Evolutionary conservation across 2,888 invertebrate genomes (phyloP).

Genomic region (Platycheirus albimanus): DNA sequence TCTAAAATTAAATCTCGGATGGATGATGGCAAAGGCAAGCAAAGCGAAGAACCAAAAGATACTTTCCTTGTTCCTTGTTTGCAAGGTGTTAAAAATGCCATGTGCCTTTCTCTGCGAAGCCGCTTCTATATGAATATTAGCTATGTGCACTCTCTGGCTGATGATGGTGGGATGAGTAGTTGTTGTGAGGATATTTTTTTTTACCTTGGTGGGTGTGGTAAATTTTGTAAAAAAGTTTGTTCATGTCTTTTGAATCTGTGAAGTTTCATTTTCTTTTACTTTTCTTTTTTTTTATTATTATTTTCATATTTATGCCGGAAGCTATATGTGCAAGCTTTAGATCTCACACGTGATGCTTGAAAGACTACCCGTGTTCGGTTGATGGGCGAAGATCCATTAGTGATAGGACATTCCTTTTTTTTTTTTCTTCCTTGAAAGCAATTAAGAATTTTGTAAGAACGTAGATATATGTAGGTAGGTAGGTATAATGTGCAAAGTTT

Average conservation of each 20-base stretch:
- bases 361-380: conserved; percentile 50
- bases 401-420: conserved; percentile 36
- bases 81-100: conserved; percentile 71
- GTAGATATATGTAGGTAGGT: too few relatives aligned
- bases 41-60: conserved; percentile 41
- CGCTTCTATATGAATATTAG: conserved; percentile 50
- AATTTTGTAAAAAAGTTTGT: conserved; percentile 54
- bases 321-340: conserved; percentile 45
- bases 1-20: conserved; percentile 73
- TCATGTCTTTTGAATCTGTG: conserved; percentile 16
- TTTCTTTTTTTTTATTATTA: too few relatives aligned
- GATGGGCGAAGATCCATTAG: conserved; percentile 53
- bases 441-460: conserved; percentile 49
- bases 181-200: conserved; percentile 18
- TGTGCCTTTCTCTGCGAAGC: conserved; percentile 26
- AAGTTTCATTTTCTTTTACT: conserved; percentile 24
- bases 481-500: too few relatives aligned
- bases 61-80: conserved; percentile 68
- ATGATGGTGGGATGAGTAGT: conserved; percentile 35
- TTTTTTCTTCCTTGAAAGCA: conserved; percentile 40
- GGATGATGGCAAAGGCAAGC: conserved; percentile 49
- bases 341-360: conserved; percentile 53
- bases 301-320: conserved; percentile 41
- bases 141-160: background rate
- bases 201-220: conserved; percentile 33